These are phyloP conservation scores for Ataeniobius toweri DNA, from an alignment of 2,797 vertebrate species.

Conservation along the genomic window DNA sequence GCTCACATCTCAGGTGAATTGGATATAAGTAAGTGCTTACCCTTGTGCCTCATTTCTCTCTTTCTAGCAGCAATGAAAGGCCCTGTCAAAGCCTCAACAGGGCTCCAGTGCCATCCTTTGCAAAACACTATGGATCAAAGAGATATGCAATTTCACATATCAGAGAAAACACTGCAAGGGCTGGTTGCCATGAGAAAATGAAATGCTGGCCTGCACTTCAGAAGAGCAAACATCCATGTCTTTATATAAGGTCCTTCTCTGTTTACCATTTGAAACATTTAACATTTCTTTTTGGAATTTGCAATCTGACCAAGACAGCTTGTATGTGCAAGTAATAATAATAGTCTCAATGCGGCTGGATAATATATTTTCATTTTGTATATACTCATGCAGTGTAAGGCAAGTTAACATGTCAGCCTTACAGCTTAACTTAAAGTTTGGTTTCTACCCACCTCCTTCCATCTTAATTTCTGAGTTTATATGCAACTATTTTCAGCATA, in stretches of 20 bases:
- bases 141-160: constrained; percentile 56
- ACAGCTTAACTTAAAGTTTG: neutral
- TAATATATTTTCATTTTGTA: neutral
- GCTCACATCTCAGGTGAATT: constrained; percentile 30
- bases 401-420: neutral
- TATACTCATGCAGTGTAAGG: neutral
- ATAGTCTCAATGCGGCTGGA: neutral
- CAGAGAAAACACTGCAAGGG: constrained; percentile 52
- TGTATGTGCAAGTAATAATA: neutral
- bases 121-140: constrained; percentile 55
- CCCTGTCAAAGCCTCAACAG: constrained; percentile 40
- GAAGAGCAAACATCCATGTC: constrained; percentile 28
- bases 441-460: neutral
- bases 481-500: neutral
- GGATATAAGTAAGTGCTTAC: constrained; percentile 37
- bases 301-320: constrained; percentile 7
- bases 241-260: constrained; percentile 8
- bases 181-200: constrained; percentile 54
- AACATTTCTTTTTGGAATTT: constrained; percentile 12
- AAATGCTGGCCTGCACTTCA: constrained; percentile 49
- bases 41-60: constrained; percentile 18
- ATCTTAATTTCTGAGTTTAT: neutral
- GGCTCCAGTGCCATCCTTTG: constrained; percentile 40
- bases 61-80: constrained; percentile 37
- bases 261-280: constrained; percentile 20